Evolutionary conservation across 2,888 invertebrate genomes (phyloP), one percentile per base, ranked within the genome.

Genomic region (Pheosia tremula): DNA sequence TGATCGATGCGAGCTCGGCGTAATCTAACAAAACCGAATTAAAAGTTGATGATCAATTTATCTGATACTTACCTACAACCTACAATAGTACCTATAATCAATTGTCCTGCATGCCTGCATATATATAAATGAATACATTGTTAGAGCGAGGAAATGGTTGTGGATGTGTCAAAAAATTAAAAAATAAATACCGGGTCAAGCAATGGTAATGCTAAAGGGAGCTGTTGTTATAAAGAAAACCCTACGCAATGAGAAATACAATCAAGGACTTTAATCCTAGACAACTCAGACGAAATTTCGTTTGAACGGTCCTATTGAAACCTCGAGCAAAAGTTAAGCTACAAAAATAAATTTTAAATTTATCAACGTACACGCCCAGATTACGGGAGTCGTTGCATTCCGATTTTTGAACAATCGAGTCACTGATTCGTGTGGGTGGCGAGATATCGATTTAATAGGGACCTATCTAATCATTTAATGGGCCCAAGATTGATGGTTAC

Each of bases 381-480:
- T 80, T 81, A 75, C 77, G 74, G 77, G 70, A 78, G 77, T 78
- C 66, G 63, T 3, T 11, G 53, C 9, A 53, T 61, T 67, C 64
- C 55, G 43, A 64, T 68, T 58, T 61, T 59, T 41, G 55, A 58
- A 60, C 52, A 72, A 64, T 62, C 49, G 66, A 60, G 64, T 60
- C 71, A 66, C 64, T 49, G 55, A 66, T 68, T 72, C 64, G 76
- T 75, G 85, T 89, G 86, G 88, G 88, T 83, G 87, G 86, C 69
- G 59, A 66, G 77, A 81, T 85, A 84, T 85, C 81, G 80, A 78
- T 80, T 80, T 81, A 87, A 85, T 85, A 83, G 82, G 76, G 78
- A 64, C 45, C 66, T 85, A 91, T 91, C 90, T 90, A 86, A 91
- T 91, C 90, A 82, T 69, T 78, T 89, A 91, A 90, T 91, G 90